Evolutionary conservation across 2,888 invertebrate genomes (phyloP), one percentile per base, ranked within the genome.

Genomic region (Eilema griseolum): DNA sequence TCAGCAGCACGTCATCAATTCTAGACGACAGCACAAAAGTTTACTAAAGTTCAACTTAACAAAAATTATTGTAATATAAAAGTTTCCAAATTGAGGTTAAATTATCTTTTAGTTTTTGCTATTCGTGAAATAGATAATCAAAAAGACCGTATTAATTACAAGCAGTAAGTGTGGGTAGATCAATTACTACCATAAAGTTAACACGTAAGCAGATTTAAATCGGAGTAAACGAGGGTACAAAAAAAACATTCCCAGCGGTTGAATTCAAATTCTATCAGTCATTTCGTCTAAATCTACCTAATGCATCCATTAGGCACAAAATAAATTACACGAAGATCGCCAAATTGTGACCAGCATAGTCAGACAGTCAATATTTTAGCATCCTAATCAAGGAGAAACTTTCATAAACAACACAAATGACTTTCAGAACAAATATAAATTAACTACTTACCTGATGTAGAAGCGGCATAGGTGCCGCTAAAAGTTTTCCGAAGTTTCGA

Each of bases 381-480:
- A 10, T 20, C n/a, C 10, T n/a, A n/a, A 20, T 46, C 16, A 41
- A 4, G 16, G 11, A 41, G 14, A 41, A 52, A n/a, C 20, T 20
- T 20, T 11, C 12, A 46, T 20, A 20, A 14, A 46, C 1, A 16
- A 0, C 14, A 46, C 7, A 52, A 52, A 52, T 52, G n/a, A 20
- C 10, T 2, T n/a, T n/a, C n/a, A 12, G 12, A 24, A 59, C 3
- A 59, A 59, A 59, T 52, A 10, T 1, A 52, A 52, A 8, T 20
- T 20, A 52, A 52, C 2, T 52, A 87, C 90, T 90, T 24, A 92
- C 94, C 88, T 90, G 92, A 82, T 91, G 93, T 80, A 95, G 78
- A 61, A 94, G 90, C 91, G 94, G 93, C 94, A 95, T 95, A 72
- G 74, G 76, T 86, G 89, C 92, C 90, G 90, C 88, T 65, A 64